Evolutionary conservation across 2,113 vertebrate species (phyloP).

Genomic region (Grallaria varia): DNA sequence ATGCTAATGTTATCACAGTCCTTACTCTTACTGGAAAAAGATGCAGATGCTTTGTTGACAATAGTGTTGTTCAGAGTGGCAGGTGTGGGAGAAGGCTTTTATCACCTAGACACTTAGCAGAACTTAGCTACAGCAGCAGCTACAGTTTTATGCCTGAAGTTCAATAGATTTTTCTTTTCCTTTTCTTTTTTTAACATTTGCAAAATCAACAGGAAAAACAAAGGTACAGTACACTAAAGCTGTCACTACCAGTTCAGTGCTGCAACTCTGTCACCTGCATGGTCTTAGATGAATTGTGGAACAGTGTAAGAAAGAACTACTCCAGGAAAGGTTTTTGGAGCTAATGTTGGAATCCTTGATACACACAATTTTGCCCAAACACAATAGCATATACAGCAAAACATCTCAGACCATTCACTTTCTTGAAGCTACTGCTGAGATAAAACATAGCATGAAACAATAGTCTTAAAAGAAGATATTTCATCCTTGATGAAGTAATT

Average conservation of each 20-base stretch:
- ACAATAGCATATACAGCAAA: background rate
- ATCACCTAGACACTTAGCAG: constrained; percentile 35
- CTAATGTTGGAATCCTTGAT: background rate
- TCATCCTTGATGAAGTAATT: background rate
- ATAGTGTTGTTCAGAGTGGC: background rate
- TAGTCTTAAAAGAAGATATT: background rate
- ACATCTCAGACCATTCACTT: background rate
- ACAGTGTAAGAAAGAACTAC: background rate
- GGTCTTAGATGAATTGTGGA: background rate
- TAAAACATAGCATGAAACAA: background rate
- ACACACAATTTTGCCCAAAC: background rate
- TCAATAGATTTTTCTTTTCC: background rate
- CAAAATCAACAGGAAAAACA: constrained; percentile 4
- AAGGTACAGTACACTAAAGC: background rate
- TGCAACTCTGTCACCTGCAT: background rate
- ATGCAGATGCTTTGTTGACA: constrained; percentile 38
- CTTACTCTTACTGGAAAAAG: constrained; percentile 47
- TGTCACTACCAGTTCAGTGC: background rate
- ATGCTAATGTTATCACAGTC: constrained; percentile 27
- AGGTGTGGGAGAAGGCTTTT: constrained; percentile 41
- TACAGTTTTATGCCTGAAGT: constrained; percentile 1
- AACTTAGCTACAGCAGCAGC: constrained; percentile 19
- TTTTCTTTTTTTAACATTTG: background rate
- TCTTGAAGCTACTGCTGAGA: background rate
- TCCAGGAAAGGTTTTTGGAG: background rate